Evolutionary conservation across 2,888 invertebrate genomes (phyloP).

Genomic region (Torymus auratus): DNA sequence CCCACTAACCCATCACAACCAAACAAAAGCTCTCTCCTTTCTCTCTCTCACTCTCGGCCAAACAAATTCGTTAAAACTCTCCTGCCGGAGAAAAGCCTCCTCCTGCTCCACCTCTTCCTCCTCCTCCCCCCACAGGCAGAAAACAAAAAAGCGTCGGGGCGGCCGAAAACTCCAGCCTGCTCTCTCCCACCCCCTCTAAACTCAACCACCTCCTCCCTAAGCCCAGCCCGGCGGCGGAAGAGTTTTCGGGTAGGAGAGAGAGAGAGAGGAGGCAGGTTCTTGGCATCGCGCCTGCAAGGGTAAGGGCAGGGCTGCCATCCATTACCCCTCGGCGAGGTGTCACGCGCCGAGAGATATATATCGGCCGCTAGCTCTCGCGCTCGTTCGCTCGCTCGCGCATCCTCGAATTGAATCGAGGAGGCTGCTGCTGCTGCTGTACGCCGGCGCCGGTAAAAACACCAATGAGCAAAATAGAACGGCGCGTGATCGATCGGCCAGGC

Average conservation of each 20-base stretch:
- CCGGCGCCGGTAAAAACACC: constrained; percentile 65
- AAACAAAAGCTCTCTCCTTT: too few species aligned
- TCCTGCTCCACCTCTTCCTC: too few species aligned
- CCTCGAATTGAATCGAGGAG: constrained; percentile 75
- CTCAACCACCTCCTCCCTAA: constrained; percentile 49
- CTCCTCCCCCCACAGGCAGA: constrained; percentile 28
- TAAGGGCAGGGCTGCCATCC: constrained; percentile 75
- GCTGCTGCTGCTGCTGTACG: constrained; percentile 59
- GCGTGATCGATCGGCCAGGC: constrained; percentile 73
- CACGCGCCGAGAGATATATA: constrained; percentile 74
- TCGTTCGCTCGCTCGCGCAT: constrained; percentile 64
- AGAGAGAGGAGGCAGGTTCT: constrained; percentile 64
- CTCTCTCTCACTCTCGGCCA: too few species aligned
- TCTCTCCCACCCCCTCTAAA: constrained; percentile 31
- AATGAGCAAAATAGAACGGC: constrained; percentile 75
- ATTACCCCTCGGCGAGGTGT: constrained; percentile 63
- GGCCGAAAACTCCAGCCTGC: not conserved
- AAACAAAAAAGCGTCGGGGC: not conserved
- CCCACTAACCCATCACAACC: constrained; percentile 25
- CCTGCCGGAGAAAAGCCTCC: constrained; percentile 1
- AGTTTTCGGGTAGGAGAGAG: constrained; percentile 58
- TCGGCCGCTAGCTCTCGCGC: constrained; percentile 63
- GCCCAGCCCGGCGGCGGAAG: constrained; percentile 41
- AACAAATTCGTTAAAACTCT: constrained; percentile 19
- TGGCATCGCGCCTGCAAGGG: constrained; percentile 73